A percentile compares a stretch with the other conserved stretches of the same genome.
These are phyloP conservation scores for Caranx melampygus DNA, from an alignment of 2,113 vertebrate species.

Conservation along the genomic window DNA sequence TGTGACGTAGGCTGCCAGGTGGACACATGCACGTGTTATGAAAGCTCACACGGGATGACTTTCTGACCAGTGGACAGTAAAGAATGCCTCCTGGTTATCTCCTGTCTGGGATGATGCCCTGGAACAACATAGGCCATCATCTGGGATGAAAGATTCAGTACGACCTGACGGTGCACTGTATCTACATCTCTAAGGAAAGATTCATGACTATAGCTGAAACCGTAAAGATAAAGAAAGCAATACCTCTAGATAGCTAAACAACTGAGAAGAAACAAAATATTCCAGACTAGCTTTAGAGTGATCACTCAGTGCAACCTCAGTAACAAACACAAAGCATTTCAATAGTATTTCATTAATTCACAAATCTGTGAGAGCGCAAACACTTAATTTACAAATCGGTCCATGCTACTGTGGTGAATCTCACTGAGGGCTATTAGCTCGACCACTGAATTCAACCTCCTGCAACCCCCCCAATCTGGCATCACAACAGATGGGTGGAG, in stretches of 20 bases:
- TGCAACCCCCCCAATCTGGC: slow-evolving; percentile 70
- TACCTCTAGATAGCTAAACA: neutral
- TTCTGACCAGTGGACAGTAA: neutral
- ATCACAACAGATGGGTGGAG: slow-evolving; percentile 83
- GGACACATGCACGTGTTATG: slow-evolving; percentile 14
- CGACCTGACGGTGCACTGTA: neutral
- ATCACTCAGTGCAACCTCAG: slow-evolving; percentile 15
- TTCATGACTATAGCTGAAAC: neutral
- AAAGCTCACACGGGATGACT: slow-evolving; percentile 7
- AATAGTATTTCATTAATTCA: slow-evolving; percentile 39
- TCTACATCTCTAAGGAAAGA: neutral
- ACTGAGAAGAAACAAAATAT: neutral
- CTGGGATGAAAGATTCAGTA: slow-evolving; percentile 17
- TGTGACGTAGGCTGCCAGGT: slow-evolving; percentile 15
- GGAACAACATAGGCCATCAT: slow-evolving; percentile 28
- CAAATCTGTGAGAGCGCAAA: slow-evolving; percentile 64
- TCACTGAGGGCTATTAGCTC: slow-evolving; percentile 81
- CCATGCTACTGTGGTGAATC: slow-evolving; percentile 66
- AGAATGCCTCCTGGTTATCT: neutral
- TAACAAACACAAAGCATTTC: slow-evolving; percentile 28
- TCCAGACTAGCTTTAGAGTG: neutral
- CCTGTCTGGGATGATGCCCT: neutral
- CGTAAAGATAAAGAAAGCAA: neutral
- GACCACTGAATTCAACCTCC: slow-evolving; percentile 75
- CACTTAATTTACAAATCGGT: slow-evolving; percentile 77